These are phyloP conservation scores for Petaurus breviceps DNA, from an alignment of 2,113 vertebrate genomes.

Conservation along the genomic window DNA sequence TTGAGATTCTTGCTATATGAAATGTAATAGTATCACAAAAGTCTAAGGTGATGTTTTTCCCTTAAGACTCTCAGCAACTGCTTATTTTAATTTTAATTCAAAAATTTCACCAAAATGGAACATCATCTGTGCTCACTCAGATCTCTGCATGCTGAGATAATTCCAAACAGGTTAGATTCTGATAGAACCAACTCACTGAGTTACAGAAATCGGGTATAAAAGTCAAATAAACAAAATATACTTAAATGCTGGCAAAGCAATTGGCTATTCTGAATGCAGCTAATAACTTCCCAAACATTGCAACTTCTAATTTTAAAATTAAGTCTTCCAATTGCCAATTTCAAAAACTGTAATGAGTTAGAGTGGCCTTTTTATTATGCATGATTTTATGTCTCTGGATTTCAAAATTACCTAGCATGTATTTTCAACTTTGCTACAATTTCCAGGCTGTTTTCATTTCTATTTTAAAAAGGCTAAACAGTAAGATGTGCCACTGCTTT, in stretches of 20 bases:
- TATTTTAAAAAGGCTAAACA: slow-evolving; percentile 83
- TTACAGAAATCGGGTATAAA: slow-evolving; percentile 63
- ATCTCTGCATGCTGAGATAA: slow-evolving; percentile 74
- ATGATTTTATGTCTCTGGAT: slow-evolving; percentile 83
- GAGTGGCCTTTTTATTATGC: slow-evolving; percentile 82
- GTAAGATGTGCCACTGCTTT: slow-evolving; percentile 81
- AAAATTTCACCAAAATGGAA: slow-evolving; percentile 78
- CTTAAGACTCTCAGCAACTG: slow-evolving; percentile 76
- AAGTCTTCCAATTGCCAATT: slow-evolving; percentile 77
- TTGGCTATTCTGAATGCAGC: slow-evolving; percentile 54
- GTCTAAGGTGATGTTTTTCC: slow-evolving; percentile 68
- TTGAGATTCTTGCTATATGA: slow-evolving; percentile 73
- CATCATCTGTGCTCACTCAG: slow-evolving; percentile 76
- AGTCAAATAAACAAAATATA: slow-evolving; percentile 68
- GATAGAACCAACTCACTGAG: slow-evolving; percentile 79
- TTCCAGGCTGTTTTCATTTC: slow-evolving; percentile 85
- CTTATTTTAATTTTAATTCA: slow-evolving; percentile 80
- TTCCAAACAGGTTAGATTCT: slow-evolving; percentile 68
- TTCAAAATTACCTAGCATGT: slow-evolving; percentile 83
- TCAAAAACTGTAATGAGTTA: slow-evolving; percentile 71
- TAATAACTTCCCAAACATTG: slow-evolving; percentile 75
- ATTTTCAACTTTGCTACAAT: slow-evolving; percentile 85
- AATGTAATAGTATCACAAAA: slow-evolving; percentile 66
- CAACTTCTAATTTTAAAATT: slow-evolving; percentile 79
- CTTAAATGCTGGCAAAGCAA: slow-evolving; percentile 16